A percentile compares a stretch with the other conserved stretches of the same genome.
These are phyloP conservation scores for Synergus gifuensis DNA, from an alignment of 2,888 invertebrate species.

Conservation along the genomic window DNA sequence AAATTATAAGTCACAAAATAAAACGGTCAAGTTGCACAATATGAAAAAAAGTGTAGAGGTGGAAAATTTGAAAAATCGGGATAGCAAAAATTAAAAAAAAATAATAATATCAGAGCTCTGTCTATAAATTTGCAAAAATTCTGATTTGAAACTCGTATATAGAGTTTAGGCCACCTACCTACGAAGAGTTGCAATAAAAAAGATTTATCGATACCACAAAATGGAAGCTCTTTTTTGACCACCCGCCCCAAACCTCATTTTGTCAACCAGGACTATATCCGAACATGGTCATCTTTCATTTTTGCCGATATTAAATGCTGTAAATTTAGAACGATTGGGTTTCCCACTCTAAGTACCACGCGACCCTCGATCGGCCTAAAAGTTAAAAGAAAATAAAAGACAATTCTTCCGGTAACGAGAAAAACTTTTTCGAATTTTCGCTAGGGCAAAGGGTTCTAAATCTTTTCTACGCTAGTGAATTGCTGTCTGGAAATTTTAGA, in stretches of 20 bases:
- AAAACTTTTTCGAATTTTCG: not conserved
- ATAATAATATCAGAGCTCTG: no score
- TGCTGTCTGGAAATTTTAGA: not conserved
- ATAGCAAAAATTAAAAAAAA: no score
- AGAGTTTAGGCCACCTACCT: conserved; percentile 35
- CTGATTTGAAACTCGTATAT: no score
- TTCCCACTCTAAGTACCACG: not conserved
- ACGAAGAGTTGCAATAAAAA: conserved; percentile 65
- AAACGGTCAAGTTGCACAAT: no score
- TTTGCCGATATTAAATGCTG: conserved; percentile 71
- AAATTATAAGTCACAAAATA: no score
- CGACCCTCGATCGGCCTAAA: not conserved
- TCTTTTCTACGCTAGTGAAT: not conserved
- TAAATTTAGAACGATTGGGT: conserved; percentile 60
- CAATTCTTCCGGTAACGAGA: not conserved
- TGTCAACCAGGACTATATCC: not conserved
- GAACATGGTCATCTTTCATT: conserved; percentile 65
- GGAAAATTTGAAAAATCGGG: no score
- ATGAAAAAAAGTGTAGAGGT: no score
- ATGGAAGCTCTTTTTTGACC: conserved; percentile 56
- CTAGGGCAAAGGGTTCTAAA: not conserved
- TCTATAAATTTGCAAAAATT: no score
- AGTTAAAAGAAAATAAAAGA: not conserved
- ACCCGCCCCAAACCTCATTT: conserved; percentile 46
- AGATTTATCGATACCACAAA: conserved; percentile 72